Percentiles rank a stretch among this genome's conserved stretches.
These are phyloP conservation scores for Ryuthela nishihirai DNA, from an alignment of 2,888 invertebrate species.

Conservation along the genomic window DNA sequence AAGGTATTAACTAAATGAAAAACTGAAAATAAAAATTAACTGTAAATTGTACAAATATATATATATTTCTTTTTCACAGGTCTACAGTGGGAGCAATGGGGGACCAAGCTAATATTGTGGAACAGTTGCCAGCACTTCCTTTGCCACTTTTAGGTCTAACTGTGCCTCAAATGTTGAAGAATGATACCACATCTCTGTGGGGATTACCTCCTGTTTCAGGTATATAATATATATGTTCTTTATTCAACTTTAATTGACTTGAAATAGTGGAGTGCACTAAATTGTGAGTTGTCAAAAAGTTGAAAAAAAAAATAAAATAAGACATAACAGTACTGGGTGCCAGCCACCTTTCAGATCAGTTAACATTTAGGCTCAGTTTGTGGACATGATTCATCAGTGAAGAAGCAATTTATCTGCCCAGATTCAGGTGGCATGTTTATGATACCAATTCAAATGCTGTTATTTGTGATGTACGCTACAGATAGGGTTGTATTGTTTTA, in stretches of 20 bases:
- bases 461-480: too few relatives aligned
- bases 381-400: too few relatives aligned
- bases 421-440: too few relatives aligned
- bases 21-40: neutral
- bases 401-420: too few relatives aligned
- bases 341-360: too few relatives aligned
- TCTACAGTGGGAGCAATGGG: conserved; percentile 6
- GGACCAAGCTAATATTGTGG: conserved; percentile 15
- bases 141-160: conserved; percentile 19
- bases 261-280: neutral
- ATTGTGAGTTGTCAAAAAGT: too few relatives aligned
- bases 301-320: too few relatives aligned
- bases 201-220: conserved; percentile 12
- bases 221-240: neutral
- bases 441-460: too few relatives aligned
- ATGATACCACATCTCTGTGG: conserved; percentile 27
- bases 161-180: conserved; percentile 21
- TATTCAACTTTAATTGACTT: neutral
- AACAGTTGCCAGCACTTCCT: conserved; percentile 9
- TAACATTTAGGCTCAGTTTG: too few relatives aligned
- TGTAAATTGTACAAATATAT: too few relatives aligned
- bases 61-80: conserved; percentile 5
- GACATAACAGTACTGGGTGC: too few relatives aligned
- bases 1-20: neutral
- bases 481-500: too few relatives aligned